A percentile compares a stretch with the other conserved stretches of the same genome.
Evolutionary conservation across 1,140 invertebrate genomes (phyloP).

Genomic region (Paracyclopina nana): DNA sequence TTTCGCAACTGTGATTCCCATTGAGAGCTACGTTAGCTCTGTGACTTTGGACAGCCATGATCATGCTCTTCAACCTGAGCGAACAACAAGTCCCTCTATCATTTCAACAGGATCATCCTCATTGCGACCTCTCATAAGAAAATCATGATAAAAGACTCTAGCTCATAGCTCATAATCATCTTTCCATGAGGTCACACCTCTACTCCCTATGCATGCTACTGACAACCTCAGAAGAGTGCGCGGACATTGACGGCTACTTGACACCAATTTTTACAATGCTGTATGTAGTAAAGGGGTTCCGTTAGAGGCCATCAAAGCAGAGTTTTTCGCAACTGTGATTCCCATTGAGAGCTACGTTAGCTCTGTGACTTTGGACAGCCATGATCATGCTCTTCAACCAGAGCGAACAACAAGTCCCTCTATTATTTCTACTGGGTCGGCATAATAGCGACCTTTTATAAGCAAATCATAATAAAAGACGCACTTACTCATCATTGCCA

Average conservation of each 20-base stretch:
- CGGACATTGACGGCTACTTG: no score
- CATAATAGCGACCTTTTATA: neutral
- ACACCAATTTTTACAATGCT: no score
- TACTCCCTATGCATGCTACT: no score
- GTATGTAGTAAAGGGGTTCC: no score
- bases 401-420: neutral
- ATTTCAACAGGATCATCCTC: neutral
- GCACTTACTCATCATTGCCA: neutral
- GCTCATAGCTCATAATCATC: no score
- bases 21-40: neutral
- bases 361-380: neutral
- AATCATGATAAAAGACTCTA: neutral
- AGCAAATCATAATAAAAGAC: neutral
- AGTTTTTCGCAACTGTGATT: neutral
- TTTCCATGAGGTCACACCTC: no score
- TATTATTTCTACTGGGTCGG: neutral
- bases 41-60: neutral
- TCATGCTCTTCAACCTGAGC: neutral
- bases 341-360: neutral
- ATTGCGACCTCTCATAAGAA: neutral
- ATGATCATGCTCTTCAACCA: neutral
- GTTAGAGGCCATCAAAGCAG: neutral
- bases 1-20: neutral
- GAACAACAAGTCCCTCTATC: neutral
- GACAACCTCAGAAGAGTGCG: no score